phyloP scores from a whole-genome alignment of 2,888 invertebrate genomes.

The Lamproptera curius region DNA sequence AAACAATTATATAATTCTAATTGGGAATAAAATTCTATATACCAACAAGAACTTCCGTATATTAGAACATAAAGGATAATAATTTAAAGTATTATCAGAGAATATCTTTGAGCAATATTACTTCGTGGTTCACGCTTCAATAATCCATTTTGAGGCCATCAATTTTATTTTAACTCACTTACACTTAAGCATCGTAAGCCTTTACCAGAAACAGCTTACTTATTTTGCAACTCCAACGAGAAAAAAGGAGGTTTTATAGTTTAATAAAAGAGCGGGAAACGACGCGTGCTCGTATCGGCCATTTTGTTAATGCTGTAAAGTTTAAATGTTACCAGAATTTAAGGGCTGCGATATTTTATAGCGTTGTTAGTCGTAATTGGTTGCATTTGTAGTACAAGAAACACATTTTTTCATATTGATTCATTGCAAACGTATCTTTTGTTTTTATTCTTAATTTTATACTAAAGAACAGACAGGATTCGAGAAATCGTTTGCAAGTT shows the following conservation, averaged over 20 bases:
- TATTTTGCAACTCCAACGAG: slow-evolving; percentile 27
- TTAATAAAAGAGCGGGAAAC: slow-evolving; percentile 29
- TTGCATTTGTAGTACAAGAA: not conserved
- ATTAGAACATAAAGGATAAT: too few relatives aligned
- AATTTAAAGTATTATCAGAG: too few relatives aligned
- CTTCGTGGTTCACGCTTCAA: too few relatives aligned
- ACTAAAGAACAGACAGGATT: too few relatives aligned
- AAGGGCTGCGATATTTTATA: not conserved
- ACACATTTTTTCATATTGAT: not conserved
- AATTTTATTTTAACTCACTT: slow-evolving; percentile 10
- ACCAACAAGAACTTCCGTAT: too few relatives aligned
- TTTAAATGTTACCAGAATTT: slow-evolving; percentile 12
- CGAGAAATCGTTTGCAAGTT: too few relatives aligned
- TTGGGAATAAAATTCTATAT: too few relatives aligned
- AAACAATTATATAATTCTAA: too few relatives aligned
- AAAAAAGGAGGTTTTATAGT: slow-evolving; percentile 32
- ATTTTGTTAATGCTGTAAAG: slow-evolving; percentile 23
- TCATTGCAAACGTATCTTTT: too few relatives aligned
- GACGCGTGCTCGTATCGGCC: slow-evolving; percentile 25
- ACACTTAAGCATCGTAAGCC: slow-evolving; percentile 2
- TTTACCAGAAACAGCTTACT: slow-evolving; percentile 21
- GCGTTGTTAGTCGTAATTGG: not conserved
- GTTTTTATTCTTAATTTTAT: too few relatives aligned
- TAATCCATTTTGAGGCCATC: not conserved
- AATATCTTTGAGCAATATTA: too few relatives aligned